These are phyloP conservation scores for Micromussa lordhowensis DNA, from an alignment of 92 coral and sea anemone genomes.

Conservation along the genomic window DNA sequence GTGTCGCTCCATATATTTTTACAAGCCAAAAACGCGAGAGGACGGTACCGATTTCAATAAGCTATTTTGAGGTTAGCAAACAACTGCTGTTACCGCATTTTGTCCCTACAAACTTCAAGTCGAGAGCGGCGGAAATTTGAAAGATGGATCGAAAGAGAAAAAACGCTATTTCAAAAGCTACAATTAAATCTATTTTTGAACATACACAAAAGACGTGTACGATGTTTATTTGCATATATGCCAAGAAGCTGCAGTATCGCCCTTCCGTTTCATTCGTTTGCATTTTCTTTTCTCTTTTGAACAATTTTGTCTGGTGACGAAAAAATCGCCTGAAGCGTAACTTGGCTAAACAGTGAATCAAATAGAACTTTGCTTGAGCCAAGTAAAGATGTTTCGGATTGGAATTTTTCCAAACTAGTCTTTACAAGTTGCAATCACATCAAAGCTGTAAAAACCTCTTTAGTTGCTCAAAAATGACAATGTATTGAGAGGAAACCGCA, in stretches of 20 bases:
- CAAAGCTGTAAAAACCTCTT: background rate
- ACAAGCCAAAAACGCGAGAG: background rate
- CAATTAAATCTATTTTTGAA: background rate
- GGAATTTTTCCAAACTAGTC: background rate
- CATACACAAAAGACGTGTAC: background rate
- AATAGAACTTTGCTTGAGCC: background rate
- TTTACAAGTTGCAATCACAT: background rate
- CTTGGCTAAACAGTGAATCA: background rate
- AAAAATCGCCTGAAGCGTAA: background rate
- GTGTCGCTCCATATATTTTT: background rate
- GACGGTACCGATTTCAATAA: background rate
- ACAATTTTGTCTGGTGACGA: background rate
- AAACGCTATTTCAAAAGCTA: background rate
- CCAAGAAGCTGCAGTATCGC: background rate
- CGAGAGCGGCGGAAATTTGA: background rate
- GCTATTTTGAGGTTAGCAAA: background rate
- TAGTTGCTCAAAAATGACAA: background rate
- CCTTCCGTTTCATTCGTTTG: background rate
- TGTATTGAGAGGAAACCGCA: background rate
- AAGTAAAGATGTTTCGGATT: background rate
- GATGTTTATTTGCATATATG: background rate
- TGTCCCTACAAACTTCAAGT: background rate
- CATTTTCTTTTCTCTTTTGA: background rate
- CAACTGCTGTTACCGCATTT: background rate
- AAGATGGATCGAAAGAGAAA: background rate